These are phyloP conservation scores for Harpagoxenus sublaevis DNA, from an alignment of 2,888 invertebrate species.

Conservation along the genomic window DNA sequence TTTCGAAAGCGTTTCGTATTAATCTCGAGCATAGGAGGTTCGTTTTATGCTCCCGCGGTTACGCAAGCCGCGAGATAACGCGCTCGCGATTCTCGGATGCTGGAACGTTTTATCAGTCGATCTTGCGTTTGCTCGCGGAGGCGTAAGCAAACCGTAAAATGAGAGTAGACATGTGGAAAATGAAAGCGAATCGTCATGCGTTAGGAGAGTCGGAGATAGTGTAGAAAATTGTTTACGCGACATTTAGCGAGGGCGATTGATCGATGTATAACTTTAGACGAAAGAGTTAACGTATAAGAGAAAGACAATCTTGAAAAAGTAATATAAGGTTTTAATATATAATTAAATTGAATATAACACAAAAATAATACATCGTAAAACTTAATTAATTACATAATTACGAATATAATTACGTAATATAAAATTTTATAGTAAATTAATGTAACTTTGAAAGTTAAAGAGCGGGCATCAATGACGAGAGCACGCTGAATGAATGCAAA, in stretches of 20 bases:
- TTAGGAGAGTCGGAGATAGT: background rate
- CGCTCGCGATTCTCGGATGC: conserved; percentile 38
- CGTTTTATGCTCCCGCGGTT: conserved; percentile 26
- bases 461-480: conserved; percentile 1
- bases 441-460: conserved; percentile 4
- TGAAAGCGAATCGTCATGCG: background rate
- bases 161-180: conserved; percentile 5
- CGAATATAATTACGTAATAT: background rate
- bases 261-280: background rate
- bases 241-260: background rate
- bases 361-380: background rate
- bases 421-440: conserved; percentile 12
- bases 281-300: background rate
- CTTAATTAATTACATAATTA: conserved; percentile 1
- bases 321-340: background rate
- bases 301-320: background rate
- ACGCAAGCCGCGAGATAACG: conserved; percentile 38
- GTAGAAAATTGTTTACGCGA: background rate
- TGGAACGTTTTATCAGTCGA: conserved; percentile 33
- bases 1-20: conserved; percentile 59
- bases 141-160: conserved; percentile 12
- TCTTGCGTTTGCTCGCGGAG: conserved; percentile 30
- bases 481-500: background rate
- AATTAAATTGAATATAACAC: conserved; percentile 8
- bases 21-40: conserved; percentile 49